phyloP scores from a whole-genome alignment of 2,888 invertebrate species.

The Calliphora vomitoria region DNA sequence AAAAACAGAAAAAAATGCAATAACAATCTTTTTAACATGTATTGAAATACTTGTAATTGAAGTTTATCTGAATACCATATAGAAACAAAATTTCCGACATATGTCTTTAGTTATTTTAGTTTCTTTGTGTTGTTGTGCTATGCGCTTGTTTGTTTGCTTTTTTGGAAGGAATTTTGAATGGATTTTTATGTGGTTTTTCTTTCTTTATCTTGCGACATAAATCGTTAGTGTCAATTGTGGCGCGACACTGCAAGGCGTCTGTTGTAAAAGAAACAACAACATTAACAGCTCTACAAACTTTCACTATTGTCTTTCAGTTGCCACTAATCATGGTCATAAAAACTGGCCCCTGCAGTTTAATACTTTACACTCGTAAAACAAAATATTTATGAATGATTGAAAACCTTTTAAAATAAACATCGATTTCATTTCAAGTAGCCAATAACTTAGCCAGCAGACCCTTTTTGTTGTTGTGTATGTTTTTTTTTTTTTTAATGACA shows the following conservation, averaged over 20 bases:
- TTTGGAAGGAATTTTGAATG: slow-evolving; percentile 58
- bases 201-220: slow-evolving; percentile 71
- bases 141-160: slow-evolving; percentile 23
- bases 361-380: slow-evolving; percentile 23
- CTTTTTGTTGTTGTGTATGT: slow-evolving; percentile 28
- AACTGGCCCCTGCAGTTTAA: slow-evolving; percentile 55
- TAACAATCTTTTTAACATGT: slow-evolving; percentile 58
- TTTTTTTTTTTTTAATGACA: slow-evolving; percentile 78
- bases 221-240: slow-evolving; percentile 70
- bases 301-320: slow-evolving; percentile 59
- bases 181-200: slow-evolving; percentile 60
- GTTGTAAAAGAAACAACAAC: slow-evolving; percentile 9
- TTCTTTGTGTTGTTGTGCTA: not conserved
- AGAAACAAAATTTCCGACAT: slow-evolving; percentile 35
- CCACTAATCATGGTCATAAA: slow-evolving; percentile 62
- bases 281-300: slow-evolving; percentile 53
- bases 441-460: slow-evolving; percentile 48
- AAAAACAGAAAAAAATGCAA: not conserved
- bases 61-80: slow-evolving; percentile 59
- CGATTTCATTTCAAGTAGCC: slow-evolving; percentile 58
- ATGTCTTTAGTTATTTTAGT: slow-evolving; percentile 28
- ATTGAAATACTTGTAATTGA: slow-evolving; percentile 71
- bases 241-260: slow-evolving; percentile 71
- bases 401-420: slow-evolving; percentile 60
- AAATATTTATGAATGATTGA: slow-evolving; percentile 59